Conservation (phyloP, 2,113 vertebrate genomes). For the Lophochroa leadbeateri region DNA sequence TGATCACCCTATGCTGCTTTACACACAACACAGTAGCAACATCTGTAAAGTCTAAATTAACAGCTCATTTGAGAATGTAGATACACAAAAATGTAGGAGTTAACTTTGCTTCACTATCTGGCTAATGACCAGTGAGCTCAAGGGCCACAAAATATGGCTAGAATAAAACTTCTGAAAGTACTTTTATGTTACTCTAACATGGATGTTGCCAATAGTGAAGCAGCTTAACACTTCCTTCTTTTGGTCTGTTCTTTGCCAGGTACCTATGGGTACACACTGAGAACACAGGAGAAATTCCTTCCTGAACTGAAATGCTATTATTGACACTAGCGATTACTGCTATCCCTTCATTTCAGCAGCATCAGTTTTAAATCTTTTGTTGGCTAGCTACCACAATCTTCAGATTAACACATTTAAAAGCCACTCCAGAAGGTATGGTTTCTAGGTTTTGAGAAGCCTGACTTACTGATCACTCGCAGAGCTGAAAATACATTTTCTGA, state of each 20-base stretch:
- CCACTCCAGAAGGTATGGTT: not conserved
- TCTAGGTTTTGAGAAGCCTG: not conserved
- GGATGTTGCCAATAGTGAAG: not conserved
- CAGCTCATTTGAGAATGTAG: not conserved
- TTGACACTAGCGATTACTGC: not conserved
- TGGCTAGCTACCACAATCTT: not conserved
- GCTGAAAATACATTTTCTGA: not conserved
- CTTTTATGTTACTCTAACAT: not conserved
- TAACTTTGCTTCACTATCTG: not conserved
- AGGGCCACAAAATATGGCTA: not conserved
- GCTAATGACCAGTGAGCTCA: not conserved
- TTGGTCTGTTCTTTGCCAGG: not conserved
- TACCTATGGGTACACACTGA: not conserved
- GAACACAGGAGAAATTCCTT: not conserved
- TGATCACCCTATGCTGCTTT: not conserved
- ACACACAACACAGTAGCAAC: not conserved
- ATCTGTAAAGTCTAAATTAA: not conserved
- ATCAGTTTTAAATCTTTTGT: not conserved
- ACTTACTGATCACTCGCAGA: not conserved
- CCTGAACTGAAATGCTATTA: not conserved
- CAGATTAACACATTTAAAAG: not conserved
- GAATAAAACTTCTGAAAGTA: not conserved
- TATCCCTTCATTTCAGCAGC: not conserved
- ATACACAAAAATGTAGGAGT: not conserved
- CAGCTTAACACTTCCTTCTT: not conserved